A percentile compares a stretch with the other conserved stretches of the same genome.
These are phyloP conservation scores for Chelonus formosanus DNA, from an alignment of 2,888 invertebrate species.

Conservation along the genomic window DNA sequence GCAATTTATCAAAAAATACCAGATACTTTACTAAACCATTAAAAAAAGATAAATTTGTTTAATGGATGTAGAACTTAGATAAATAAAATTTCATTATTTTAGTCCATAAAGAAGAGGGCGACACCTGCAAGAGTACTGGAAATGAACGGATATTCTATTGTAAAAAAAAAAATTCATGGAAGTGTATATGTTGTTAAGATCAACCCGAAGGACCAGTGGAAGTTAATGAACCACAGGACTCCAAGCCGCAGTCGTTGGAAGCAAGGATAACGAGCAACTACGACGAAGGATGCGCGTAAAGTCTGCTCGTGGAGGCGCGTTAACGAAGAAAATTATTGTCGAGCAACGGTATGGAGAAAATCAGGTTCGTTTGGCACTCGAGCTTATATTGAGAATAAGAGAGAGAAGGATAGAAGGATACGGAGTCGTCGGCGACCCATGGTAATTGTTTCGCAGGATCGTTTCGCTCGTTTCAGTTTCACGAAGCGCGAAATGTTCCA, in stretches of 20 bases:
- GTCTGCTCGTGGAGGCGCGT: conserved; percentile 21
- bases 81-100: no score
- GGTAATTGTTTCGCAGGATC: conserved; percentile 36
- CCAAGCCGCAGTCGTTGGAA: conserved; percentile 27
- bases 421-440: conserved; percentile 14
- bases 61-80: no score
- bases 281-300: not conserved
- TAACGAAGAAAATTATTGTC: conserved; percentile 37
- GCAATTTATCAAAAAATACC: no score
- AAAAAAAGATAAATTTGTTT: no score
- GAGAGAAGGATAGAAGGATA: conserved; percentile 17
- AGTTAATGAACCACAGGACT: conserved; percentile 33
- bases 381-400: not conserved
- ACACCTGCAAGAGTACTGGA: no score
- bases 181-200: conserved; percentile 16
- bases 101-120: no score
- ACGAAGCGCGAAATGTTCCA: conserved; percentile 28
- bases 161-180: conserved; percentile 7
- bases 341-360: conserved; percentile 21
- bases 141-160: not conserved
- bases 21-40: no score
- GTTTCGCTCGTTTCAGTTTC: conserved; percentile 29
- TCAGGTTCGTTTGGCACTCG: conserved; percentile 24
- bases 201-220: conserved; percentile 22
- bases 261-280: conserved; percentile 28